These are phyloP conservation scores for Alcedo atthis DNA, from an alignment of 2,797 vertebrate species.

Conservation along the genomic window DNA sequence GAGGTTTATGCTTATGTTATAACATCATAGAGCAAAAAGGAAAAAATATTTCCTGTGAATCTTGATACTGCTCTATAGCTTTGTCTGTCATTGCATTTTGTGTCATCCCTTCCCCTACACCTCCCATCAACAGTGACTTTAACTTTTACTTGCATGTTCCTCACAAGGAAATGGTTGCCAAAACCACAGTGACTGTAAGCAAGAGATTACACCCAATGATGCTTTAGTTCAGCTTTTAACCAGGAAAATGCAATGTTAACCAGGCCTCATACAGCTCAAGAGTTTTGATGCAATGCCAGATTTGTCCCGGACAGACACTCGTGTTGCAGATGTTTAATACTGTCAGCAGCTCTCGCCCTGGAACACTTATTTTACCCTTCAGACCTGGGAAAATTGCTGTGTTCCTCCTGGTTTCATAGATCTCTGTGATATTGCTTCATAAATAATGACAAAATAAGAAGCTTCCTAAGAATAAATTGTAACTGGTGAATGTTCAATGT, in stretches of 20 bases:
- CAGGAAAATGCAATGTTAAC: neutral
- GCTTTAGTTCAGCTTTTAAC: constrained; percentile 16
- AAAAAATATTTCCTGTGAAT: neutral
- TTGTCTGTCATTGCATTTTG: neutral
- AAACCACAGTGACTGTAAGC: constrained; percentile 41
- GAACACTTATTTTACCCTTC: neutral
- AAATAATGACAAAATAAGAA: constrained; percentile 28
- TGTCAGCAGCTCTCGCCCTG: neutral
- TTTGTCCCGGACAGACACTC: neutral
- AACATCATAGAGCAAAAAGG: neutral
- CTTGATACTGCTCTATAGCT: neutral
- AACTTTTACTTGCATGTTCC: neutral
- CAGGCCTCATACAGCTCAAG: neutral
- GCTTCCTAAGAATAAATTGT: neutral
- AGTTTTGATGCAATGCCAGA: neutral
- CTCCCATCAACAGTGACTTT: neutral
- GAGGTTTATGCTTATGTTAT: neutral
- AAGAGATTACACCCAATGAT: constrained; percentile 1
- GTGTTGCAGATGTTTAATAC: neutral
- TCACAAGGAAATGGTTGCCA: constrained; percentile 52
- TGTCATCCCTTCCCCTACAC: neutral
- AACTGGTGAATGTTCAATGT: neutral
- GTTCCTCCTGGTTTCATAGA: neutral
- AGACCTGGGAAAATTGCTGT: neutral
- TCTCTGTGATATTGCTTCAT: neutral